These are phyloP conservation scores for Pantherophis alleghaniensis DNA, from an alignment of 2,797 vertebrate genomes.

Conservation along the genomic window DNA sequence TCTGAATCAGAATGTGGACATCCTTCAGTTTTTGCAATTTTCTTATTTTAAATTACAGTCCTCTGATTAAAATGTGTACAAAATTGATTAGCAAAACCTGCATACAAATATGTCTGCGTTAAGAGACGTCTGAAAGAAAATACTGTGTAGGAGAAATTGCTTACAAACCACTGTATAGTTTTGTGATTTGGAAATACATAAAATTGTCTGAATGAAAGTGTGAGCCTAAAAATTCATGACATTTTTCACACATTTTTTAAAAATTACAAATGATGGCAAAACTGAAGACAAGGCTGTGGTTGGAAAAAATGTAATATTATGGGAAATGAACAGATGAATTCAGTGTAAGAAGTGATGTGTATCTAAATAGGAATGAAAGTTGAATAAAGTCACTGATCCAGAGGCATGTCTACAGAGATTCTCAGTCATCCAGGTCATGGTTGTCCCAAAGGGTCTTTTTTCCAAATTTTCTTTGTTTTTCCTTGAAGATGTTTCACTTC, in stretches of 20 bases:
- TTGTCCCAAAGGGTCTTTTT: not conserved
- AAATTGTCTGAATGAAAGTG: not conserved
- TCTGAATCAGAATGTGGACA: not conserved
- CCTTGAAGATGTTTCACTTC: not conserved
- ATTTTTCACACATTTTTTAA: not conserved
- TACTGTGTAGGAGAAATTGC: not conserved
- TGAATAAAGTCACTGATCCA: not conserved
- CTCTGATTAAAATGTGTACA: not conserved
- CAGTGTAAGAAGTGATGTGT: not conserved
- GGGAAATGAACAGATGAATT: not conserved
- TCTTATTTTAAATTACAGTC: not conserved
- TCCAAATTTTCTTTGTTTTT: not conserved
- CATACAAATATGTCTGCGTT: not conserved
- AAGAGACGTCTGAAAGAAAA: not conserved
- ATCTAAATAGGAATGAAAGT: not conserved
- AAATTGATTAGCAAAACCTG: not conserved
- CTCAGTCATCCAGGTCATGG: not conserved
- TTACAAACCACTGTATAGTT: not conserved
- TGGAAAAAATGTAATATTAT: not conserved
- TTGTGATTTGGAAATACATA: not conserved
- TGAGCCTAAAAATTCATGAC: not conserved
- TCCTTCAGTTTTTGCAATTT: not conserved
- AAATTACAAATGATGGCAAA: not conserved
- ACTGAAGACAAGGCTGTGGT: not conserved
- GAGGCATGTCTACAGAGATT: not conserved